These are phyloP conservation scores for Nemopilema nomurai DNA, from an alignment of 30 jellyfish, hydroid and myxozoan genomes.

Conservation along the genomic window DNA sequence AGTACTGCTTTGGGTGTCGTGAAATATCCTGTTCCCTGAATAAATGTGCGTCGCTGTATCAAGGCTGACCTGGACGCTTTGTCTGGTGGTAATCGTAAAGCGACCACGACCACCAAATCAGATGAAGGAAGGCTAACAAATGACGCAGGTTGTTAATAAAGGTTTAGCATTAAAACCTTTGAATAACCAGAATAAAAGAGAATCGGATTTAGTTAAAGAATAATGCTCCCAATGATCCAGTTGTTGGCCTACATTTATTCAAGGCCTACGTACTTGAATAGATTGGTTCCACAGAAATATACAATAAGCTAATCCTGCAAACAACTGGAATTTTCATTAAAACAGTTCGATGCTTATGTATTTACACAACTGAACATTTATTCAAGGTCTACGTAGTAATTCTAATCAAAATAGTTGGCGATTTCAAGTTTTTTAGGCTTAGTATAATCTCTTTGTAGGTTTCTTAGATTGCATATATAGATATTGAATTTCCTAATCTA, in stretches of 20 bases:
- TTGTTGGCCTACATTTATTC: background rate
- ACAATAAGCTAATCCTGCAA: background rate
- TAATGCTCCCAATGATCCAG: background rate
- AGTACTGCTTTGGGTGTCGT: too few species aligned
- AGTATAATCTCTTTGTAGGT: background rate
- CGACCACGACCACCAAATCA: background rate
- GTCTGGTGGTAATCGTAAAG: background rate
- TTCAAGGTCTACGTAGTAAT: background rate
- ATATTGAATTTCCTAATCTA: background rate
- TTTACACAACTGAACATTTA: background rate
- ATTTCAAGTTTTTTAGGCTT: background rate
- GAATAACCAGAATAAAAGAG: background rate
- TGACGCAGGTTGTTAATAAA: background rate
- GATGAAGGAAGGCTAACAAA: background rate
- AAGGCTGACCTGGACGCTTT: background rate
- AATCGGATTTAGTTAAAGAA: background rate
- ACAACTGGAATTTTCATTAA: background rate
- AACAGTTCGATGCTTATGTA: background rate
- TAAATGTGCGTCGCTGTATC: background rate
- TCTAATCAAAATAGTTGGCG: background rate
- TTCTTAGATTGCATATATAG: background rate
- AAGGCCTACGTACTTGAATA: background rate
- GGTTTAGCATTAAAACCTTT: background rate
- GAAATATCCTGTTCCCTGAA: background rate
- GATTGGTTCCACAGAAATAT: background rate